Conservation (phyloP, 2,113 vertebrate genomes). For the Laterallus jamaicensis region DNA sequence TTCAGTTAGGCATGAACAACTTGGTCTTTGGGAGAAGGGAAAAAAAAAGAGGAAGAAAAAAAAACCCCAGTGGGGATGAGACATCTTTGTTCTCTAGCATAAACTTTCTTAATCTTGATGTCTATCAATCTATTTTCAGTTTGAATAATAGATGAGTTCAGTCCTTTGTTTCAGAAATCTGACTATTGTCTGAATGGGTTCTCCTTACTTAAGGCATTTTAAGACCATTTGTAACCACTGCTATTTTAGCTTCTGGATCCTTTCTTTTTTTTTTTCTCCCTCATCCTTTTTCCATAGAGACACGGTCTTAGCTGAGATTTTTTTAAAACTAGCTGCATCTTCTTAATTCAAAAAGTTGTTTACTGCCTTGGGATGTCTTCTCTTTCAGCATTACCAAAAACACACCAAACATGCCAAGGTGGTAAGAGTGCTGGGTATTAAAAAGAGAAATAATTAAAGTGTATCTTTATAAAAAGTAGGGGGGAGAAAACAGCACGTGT, state of each 20-base stretch:
- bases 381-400: slow-evolving; percentile 28
- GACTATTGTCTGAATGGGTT: slow-evolving; percentile 54
- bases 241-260: slow-evolving; percentile 63
- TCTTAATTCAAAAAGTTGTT: slow-evolving; percentile 57
- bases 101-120: slow-evolving; percentile 65
- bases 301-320: slow-evolving; percentile 23
- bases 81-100: slow-evolving; percentile 50
- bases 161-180: slow-evolving; percentile 71
- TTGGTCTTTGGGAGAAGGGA: not conserved
- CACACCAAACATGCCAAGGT: slow-evolving; percentile 3
- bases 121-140: slow-evolving; percentile 70
- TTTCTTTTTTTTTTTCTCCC: not conserved
- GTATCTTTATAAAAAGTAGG: slow-evolving; percentile 68
- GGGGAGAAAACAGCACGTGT: slow-evolving; percentile 52
- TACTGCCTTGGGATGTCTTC: slow-evolving; percentile 32
- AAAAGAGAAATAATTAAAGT: slow-evolving; percentile 60
- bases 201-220: slow-evolving; percentile 55
- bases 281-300: slow-evolving; percentile 39
- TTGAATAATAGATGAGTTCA: slow-evolving; percentile 70
- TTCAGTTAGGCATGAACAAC: slow-evolving; percentile 60
- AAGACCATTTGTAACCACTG: slow-evolving; percentile 35
- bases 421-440: slow-evolving; percentile 37
- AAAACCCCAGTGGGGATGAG: slow-evolving; percentile 42
- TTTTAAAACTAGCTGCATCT: slow-evolving; percentile 46
- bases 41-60: not conserved